Evolutionary conservation across 2,797 vertebrate genomes (phyloP).

Genomic region (Coregonus suidteri): DNA sequence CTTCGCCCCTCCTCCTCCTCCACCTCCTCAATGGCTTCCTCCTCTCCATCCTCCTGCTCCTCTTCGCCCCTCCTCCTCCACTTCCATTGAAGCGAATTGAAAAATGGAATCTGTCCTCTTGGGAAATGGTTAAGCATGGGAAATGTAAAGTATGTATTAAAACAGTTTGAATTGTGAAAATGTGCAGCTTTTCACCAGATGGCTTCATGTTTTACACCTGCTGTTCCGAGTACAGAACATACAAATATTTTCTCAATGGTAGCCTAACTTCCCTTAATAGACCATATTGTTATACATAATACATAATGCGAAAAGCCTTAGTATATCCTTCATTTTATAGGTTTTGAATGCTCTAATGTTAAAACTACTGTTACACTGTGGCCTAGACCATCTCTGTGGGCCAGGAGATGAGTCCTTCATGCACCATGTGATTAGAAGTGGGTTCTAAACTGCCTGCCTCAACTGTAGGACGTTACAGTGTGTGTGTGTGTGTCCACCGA

Average conservation of each 20-base stretch:
- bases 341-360: background rate
- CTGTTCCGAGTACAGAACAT: background rate
- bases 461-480: slow-evolving; percentile 7
- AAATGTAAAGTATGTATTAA: slow-evolving; percentile 34
- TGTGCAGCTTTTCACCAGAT: slow-evolving; percentile 52
- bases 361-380: background rate
- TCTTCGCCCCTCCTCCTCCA: slow-evolving; percentile 44
- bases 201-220: slow-evolving; percentile 44
- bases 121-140: slow-evolving; percentile 30
- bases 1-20: slow-evolving; percentile 75
- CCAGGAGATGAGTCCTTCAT: background rate
- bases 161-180: slow-evolving; percentile 19
- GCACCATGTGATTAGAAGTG: slow-evolving; percentile 18
- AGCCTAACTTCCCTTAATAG: background rate
- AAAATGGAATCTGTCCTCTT: slow-evolving; percentile 45
- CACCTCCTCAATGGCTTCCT: slow-evolving; percentile 67
- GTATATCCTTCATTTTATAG: background rate
- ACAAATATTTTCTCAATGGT: background rate
- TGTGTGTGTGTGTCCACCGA: background rate
- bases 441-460: slow-evolving; percentile 4
- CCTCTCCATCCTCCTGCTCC: slow-evolving; percentile 44
- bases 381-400: background rate
- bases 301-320: background rate
- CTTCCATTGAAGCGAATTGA: slow-evolving; percentile 43
- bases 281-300: background rate